Percentiles rank a stretch among this genome's conserved stretches.
phyloP scores from a whole-genome alignment of 2,888 invertebrate species.

The Orthonevra nobilis region DNA sequence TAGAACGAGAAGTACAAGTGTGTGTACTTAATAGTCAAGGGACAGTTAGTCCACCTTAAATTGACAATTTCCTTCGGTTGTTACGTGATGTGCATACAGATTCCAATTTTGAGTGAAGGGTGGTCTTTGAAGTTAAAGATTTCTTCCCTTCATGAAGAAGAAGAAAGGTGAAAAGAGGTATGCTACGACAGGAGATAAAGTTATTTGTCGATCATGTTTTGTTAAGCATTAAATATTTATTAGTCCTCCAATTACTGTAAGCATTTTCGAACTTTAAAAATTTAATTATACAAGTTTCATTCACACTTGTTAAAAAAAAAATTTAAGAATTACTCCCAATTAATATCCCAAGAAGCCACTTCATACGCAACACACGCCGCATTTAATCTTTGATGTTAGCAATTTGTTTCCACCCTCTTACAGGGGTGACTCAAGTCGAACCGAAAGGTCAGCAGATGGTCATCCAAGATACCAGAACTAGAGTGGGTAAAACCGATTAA shows the following conservation, averaged over 20 bases:
- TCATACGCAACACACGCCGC: conserved; percentile 51
- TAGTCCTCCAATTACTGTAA: too few species aligned
- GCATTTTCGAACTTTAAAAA: too few species aligned
- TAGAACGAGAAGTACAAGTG: conserved; percentile 16
- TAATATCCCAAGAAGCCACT: conserved; percentile 54
- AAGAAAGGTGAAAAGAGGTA: too few species aligned
- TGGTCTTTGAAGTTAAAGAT: too few species aligned
- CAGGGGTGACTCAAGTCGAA: conserved; percentile 36
- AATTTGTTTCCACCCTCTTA: conserved; percentile 51
- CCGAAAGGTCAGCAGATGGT: conserved; percentile 61
- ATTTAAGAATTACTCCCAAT: conserved; percentile 55
- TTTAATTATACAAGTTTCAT: too few species aligned
- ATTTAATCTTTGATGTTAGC: conserved; percentile 65
- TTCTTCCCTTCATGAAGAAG: too few species aligned
- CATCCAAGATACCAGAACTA: conserved; percentile 39
- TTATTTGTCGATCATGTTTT: too few species aligned
- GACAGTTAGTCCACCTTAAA: conserved; percentile 69
- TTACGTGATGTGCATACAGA: conserved; percentile 61
- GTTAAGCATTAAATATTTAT: too few species aligned
- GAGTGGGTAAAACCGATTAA: conserved; percentile 39
- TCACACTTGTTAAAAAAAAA: not conserved
- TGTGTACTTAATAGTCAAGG: conserved; percentile 59
- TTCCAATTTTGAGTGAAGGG: not conserved
- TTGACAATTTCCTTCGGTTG: conserved; percentile 67
- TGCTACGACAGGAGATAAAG: too few species aligned